Conservation (phyloP, 2,797 vertebrate genomes). For the Adelosebastes latens region DNA sequence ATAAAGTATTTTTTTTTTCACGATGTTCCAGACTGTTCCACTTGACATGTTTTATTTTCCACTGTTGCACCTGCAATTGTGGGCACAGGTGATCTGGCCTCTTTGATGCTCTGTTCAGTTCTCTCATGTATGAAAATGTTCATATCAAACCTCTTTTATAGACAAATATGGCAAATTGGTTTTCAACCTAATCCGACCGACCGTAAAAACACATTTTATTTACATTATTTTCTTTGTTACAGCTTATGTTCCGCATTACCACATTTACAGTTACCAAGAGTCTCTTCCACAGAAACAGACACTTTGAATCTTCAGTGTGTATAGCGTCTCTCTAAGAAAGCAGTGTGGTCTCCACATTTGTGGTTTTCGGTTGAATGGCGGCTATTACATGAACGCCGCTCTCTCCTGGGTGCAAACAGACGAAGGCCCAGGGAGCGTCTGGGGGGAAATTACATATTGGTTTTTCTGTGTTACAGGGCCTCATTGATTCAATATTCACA, state of each 20-base stretch:
- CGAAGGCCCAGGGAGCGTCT: conserved; percentile 40
- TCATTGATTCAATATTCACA: conserved; percentile 77
- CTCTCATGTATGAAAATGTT: background rate
- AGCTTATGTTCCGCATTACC: conserved; percentile 1
- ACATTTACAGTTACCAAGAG: conserved; percentile 10
- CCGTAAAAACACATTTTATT: background rate
- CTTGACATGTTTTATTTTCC: conserved; percentile 35
- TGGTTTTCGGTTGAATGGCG: conserved; percentile 54
- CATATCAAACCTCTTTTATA: background rate
- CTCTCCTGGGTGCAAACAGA: conserved; percentile 58
- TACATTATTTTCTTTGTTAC: conserved; percentile 14
- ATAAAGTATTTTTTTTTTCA: conserved; percentile 4
- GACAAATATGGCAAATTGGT: background rate
- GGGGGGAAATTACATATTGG: conserved; percentile 69
- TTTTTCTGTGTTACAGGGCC: conserved; percentile 65
- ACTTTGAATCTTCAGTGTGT: conserved; percentile 17
- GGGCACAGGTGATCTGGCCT: conserved; percentile 23
- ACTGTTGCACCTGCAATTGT: conserved; percentile 45
- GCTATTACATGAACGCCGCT: conserved; percentile 39
- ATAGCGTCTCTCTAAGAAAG: conserved; percentile 19
- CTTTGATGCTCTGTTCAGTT: conserved; percentile 28
- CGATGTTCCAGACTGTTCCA: conserved; percentile 16
- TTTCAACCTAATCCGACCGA: conserved; percentile 11
- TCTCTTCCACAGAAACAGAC: conserved; percentile 8
- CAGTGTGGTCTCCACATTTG: conserved; percentile 38